Base-by-base conservation (phyloP, 2,113 vertebrate species). In the Neoarius graeffei region DNA sequence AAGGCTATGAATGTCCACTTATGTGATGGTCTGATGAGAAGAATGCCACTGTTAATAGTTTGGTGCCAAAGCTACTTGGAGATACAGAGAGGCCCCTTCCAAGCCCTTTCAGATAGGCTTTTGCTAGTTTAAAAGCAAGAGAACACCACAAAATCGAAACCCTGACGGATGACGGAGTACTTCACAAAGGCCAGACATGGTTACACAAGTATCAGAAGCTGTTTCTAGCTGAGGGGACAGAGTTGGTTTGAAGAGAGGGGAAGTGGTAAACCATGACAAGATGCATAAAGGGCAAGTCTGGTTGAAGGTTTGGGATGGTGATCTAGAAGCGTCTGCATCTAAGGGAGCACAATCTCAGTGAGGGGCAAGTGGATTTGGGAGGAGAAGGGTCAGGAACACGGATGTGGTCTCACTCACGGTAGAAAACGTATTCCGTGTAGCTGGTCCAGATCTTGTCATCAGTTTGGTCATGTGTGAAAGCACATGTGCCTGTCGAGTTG, bases 391-490 rank as follows among this genome's bases (percentile, higher is more conserved):
- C 86, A 81, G 85, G 90, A 83, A 91, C 90, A 93, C 89, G 91
- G 93, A 90, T 90, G 86, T 93, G 88, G 89, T 91, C 89, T 98
- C 97, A 99, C 96, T 99, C 97, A 97, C 97, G 97, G 94, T 97
- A 98, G 95, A 99, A 99, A 94, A 98, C 97, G 92, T 99, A 99
- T 97, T 99, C 97, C 90, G 97, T 98, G 95, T 98, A 99, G 95
- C 97, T 98, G 95, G 97, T 98, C 97, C 97, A 99, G 94, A 98
- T 98, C 96, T 97, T 98, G 97, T 99, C 97, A 3, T 98, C 97
- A 42, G 97, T 97, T 95, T 98, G 97, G 91, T 99, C 97, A 0
- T 98, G 97, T 93, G 97, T 96, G 85, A 97, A 97, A 91, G 97
- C 96, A 93, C 97, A 98, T 92, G 97, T 98, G 91, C 97, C 97